Base-by-base conservation (phyloP, 2,113 vertebrate genomes). In the Apistogramma diplotaenia region DNA sequence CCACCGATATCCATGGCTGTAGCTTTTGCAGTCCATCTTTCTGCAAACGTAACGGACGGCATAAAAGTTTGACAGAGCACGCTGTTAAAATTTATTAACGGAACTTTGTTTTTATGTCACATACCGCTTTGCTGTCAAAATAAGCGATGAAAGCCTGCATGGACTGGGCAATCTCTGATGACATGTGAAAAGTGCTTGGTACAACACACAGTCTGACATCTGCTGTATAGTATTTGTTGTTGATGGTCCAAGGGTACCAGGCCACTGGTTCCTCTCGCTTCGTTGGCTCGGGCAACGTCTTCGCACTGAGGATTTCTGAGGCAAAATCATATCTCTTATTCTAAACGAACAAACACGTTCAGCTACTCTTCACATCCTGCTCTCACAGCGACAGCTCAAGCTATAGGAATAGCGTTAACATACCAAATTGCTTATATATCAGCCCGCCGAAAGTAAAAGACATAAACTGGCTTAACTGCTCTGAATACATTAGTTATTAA, bases 191-290 rank as follows among this genome's bases (percentile, higher is more conserved):
- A 0, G 92, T 95, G 90, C 85, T 96, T 10, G 97, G 96, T 6
- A 98, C 97, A 5, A 96, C 96, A 35, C 98, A 99, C 1, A 99
- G 92, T 33, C 95, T 95, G 65, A 99, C 96, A 37, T 96, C 93
- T 10, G 98, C 98, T 0, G 96, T 97, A 9, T 99, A 99, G 8
- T 99, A 99, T 79, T 99, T 99, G 91, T 99, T 99, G 89, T 98
- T 97, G 90, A 99, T 99, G 15, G 95, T 98, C 98, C 98, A 99
- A 43, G 98, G 98, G 85, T 98, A 99, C 91, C 96, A 97, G 60
- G 85, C 90, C 75, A 98, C 97, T 2, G 90, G 78, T 12, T 95
- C 95, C 2, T 86, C 91, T 13, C 87, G 85, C 53, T 95, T 86
- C 2, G 87, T 89, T 70, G 95, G 95, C 76, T 94, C 93, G 2